phyloP scores from a whole-genome alignment of 2,797 vertebrate species.

The Graptemys geographica region DNA sequence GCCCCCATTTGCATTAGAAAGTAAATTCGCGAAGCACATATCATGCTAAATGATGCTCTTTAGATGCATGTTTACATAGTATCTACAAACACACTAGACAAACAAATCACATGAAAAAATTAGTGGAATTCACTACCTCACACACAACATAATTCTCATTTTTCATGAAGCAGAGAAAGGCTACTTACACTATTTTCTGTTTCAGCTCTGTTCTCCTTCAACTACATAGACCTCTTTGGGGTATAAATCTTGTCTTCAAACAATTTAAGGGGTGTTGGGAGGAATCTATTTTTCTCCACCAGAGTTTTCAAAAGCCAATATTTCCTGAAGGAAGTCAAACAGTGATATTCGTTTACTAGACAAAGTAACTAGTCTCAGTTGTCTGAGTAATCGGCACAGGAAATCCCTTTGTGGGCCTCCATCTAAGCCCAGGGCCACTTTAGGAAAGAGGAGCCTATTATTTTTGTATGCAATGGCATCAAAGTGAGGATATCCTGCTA shows the following conservation, averaged over 20 bases:
- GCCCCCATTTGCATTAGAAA: accelerated
- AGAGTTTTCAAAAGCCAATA: constrained; percentile 64
- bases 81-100: neutral
- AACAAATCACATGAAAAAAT: neutral
- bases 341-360: constrained; percentile 22
- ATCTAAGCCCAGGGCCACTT: neutral
- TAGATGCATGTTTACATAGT: neutral
- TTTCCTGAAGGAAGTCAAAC: constrained; percentile 57
- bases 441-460: neutral
- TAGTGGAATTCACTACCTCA: neutral
- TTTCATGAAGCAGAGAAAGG: neutral
- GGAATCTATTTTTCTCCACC: constrained; percentile 26
- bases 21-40: accelerated
- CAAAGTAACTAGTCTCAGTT: constrained; percentile 46
- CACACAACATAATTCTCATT: neutral
- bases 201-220: constrained; percentile 57
- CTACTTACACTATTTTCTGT: constrained; percentile 8
- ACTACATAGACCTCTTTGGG: neutral
- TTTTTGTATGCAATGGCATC: neutral
- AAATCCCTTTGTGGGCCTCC: neutral
- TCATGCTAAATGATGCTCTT: neutral
- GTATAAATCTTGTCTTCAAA: constrained; percentile 63
- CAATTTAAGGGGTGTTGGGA: constrained; percentile 25
- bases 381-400: constrained; percentile 23
- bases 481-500: neutral